Conservation (phyloP, 2,888 invertebrate genomes). For the Pomacea canaliculata region DNA sequence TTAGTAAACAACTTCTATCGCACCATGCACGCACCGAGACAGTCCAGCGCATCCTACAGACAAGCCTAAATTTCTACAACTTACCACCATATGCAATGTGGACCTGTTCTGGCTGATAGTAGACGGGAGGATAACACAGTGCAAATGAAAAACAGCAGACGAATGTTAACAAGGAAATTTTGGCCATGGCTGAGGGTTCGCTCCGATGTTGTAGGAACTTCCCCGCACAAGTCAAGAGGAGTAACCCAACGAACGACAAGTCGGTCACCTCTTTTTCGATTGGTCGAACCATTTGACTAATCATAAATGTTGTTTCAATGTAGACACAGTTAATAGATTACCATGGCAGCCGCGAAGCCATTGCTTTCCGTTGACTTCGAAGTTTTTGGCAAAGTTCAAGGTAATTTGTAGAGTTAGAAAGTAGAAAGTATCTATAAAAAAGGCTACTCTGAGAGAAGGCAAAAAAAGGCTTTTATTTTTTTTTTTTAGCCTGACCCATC, state of each 20-base stretch:
- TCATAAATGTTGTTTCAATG: too few relatives aligned
- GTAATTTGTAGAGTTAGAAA: conserved; percentile 22
- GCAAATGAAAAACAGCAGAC: neutral
- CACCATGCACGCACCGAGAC: too few relatives aligned
- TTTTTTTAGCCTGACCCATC: neutral
- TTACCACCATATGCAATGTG: conserved; percentile 34
- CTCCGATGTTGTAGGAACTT: too few relatives aligned
- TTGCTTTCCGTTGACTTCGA: conserved; percentile 44
- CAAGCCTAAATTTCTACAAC: neutral
- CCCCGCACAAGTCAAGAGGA: too few relatives aligned
- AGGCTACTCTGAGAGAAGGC: too few relatives aligned
- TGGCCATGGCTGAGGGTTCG: neutral
- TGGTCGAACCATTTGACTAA: too few relatives aligned
- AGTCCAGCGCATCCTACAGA: neutral
- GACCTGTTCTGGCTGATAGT: conserved; percentile 27
- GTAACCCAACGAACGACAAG: too few relatives aligned
- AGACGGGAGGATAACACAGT: conserved; percentile 6
- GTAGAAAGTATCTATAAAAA: neutral
- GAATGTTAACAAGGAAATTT: neutral
- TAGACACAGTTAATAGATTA: neutral
- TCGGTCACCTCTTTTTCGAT: too few relatives aligned
- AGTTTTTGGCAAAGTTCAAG: conserved; percentile 51
- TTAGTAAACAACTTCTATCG: too few relatives aligned
- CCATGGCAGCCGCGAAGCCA: conserved; percentile 23
- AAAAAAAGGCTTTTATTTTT: too few relatives aligned